Evolutionary conservation across 2,113 vertebrate genomes (phyloP).

Genomic region (Drymodes brunneopygia): DNA sequence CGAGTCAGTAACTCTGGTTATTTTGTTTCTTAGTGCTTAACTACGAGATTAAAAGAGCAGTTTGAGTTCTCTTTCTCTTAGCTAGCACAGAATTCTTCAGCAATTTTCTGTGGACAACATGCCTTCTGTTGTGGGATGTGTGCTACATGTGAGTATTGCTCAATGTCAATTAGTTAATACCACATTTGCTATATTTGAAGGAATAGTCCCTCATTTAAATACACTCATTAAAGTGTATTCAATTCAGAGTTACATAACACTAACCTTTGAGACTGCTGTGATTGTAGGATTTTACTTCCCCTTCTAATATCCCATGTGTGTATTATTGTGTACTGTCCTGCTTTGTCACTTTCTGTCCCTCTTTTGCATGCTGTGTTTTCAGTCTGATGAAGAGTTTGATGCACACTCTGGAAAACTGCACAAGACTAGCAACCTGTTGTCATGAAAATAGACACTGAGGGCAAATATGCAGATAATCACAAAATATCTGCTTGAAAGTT

Average conservation of each 20-base stretch:
- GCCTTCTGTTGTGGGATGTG: background rate
- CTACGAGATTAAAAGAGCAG: background rate
- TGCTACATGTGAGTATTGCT: background rate
- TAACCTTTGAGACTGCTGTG: background rate
- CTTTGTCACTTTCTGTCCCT: background rate
- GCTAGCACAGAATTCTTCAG: background rate
- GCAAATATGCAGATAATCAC: background rate
- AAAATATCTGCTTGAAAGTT: background rate
- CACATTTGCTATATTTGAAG: background rate
- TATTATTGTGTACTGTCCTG: background rate
- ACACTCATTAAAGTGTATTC: background rate
- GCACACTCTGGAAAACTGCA: background rate
- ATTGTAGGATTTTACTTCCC: background rate
- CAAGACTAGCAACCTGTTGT: background rate
- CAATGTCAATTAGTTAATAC: background rate
- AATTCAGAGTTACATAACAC: fast-evolving
- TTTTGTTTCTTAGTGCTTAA: background rate
- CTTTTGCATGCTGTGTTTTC: background rate
- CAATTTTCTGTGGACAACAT: background rate
- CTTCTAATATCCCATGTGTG: background rate
- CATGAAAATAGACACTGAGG: background rate
- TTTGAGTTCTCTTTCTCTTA: background rate
- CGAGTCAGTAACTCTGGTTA: background rate
- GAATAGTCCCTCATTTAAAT: background rate
- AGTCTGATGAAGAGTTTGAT: background rate